Evolutionary conservation across 2,113 vertebrate species (phyloP), one percentile per base, ranked within the genome.

Genomic region (Xiphorhynchus elegans): DNA sequence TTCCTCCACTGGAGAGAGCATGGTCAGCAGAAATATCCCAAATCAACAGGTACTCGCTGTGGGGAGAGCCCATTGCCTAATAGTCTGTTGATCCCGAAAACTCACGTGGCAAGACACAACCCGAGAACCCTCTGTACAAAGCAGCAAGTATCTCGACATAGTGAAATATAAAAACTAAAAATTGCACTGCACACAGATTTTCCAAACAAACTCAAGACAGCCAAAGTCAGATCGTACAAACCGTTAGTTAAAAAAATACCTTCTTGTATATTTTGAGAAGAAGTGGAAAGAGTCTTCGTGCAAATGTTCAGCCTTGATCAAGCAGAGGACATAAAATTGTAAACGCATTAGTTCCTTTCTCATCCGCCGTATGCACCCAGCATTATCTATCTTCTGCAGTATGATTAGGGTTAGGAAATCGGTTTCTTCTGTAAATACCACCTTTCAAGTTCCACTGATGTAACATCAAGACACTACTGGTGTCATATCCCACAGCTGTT

Each of bases 401-500:
- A 77, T 14, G 69, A 79, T 53, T 44, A 59, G 73, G 78, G 86
- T 95, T 85, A 95, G 70, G 94, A 94, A 60, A 92, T 90, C 67
- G 13, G 1, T 69, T 93, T 96, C 94, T 93, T 95, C 94, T 87
- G 91, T 37, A 89, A 94, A 70, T 91, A 73, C 25, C 42, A 42
- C 90, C 84, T 93, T 76, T 37, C 87, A 69, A 60, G 67, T 55
- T 93, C 89, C 87, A 85, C 37, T 58, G 74, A 50, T 9, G 87
- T 50, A 74, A 66, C 90, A 96, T 99, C 99, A 99, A 89, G 99
- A 99, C 84, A 99, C 99, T 74, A 99, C 99, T 19, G 99, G 99
- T 87, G 98, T 99, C 99, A 99, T 99, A 97, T 99, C 99, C 99
- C 99, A 99, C 56, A 99, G 55, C 99, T 99, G 98, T 83, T 87